Evolutionary conservation across 2,113 vertebrate genomes (phyloP), one percentile per base, ranked within the genome.

Genomic region (Benitochromis conjunctus): DNA sequence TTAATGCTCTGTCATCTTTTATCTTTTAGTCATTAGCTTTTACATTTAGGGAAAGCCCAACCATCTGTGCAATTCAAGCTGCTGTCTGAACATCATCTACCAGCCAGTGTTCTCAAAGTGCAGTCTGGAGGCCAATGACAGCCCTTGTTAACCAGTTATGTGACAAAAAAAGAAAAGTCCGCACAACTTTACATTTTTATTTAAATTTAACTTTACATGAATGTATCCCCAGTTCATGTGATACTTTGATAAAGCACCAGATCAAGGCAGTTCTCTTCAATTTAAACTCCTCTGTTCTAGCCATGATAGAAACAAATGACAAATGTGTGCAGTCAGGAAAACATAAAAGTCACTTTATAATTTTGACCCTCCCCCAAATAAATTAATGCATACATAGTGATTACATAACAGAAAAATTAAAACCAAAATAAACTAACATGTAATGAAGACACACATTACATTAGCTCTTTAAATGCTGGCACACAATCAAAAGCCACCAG

Each of bases 11-110:
- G 81, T 83, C 82, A 81, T 89, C 21, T 84, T 88, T 86, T 82
- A 56, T 80, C 57, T 76, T 71, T 81, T 83, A 81, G 81, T 91
- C 69, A 90, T 91, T 86, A 86, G 60, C 58, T 80, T 80, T 62
- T 83, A 86, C 81, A 88, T 91, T 88, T 88, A 87, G 81, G 51
- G 41, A 51, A 81, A 82, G 80, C 57, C 57, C 51, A 38, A 43
- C 92, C 92, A 94, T 92, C 89, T 94, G 91, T 82, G 56, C 43
- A 41, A 10, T 60, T 82, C 82, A 88, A 90, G 92, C 85, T 92
- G 90, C 88, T 21, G 21, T 66, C 24, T 21, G 56, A 64, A 82
- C 56, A 77, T 80, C 64, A 56, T 84, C 24, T 26, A 55, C 5
- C 55, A 78, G 64, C 21, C 12, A 14, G 69, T 31, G 69, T 76